A percentile compares a stretch with the other conserved stretches of the same genome.
Evolutionary conservation across 2,797 vertebrate genomes (phyloP).

Genomic region (Paramormyrops hopkinsi): DNA sequence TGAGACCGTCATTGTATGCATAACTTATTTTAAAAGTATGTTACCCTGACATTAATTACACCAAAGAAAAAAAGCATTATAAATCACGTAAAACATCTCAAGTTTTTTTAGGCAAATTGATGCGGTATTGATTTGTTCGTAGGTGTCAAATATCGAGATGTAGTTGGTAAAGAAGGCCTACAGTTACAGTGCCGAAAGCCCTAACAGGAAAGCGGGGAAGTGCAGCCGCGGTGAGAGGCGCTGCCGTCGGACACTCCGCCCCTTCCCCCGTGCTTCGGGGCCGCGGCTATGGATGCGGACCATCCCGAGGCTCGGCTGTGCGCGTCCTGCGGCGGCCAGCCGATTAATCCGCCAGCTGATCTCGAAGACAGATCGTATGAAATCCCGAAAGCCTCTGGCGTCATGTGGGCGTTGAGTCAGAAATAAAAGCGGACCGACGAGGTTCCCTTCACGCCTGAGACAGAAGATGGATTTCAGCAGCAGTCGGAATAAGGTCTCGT

Average conservation of each 20-base stretch:
- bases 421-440: neutral
- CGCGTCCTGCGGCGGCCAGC: neutral
- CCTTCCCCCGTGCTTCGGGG: slow-evolving; percentile 41
- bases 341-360: neutral
- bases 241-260: slow-evolving; percentile 43
- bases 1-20: neutral
- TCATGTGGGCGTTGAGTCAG: neutral
- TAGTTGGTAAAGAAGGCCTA: neutral
- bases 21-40: neutral
- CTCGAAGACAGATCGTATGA: neutral
- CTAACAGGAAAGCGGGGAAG: neutral
- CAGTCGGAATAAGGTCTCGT: slow-evolving; percentile 39
- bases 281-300: neutral
- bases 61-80: neutral
- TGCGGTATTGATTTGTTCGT: neutral
- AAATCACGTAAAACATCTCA: neutral
- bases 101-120: neutral
- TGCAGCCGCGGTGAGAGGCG: neutral
- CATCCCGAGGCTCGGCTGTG: neutral
- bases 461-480: slow-evolving; percentile 26
- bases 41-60: neutral
- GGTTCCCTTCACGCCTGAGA: neutral
- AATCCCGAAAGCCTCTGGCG: neutral
- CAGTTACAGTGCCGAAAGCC: neutral
- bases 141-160: neutral